These are phyloP conservation scores for Athalia rosae DNA, from an alignment of 2,888 invertebrate species.

Conservation along the genomic window DNA sequence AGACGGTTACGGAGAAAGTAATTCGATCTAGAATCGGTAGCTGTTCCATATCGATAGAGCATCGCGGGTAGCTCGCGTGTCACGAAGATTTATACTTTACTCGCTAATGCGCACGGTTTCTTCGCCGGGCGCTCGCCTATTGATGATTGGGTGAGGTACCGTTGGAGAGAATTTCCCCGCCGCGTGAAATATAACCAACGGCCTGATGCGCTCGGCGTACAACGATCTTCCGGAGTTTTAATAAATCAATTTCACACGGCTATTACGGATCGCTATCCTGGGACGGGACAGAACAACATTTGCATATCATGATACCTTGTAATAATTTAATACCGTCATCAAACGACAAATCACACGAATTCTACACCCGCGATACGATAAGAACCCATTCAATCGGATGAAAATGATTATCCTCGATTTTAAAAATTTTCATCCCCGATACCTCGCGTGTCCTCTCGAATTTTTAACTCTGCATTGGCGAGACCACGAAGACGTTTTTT, in stretches of 20 bases:
- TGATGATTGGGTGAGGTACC: slow-evolving; percentile 37
- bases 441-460: slow-evolving; percentile 36
- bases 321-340: not conserved
- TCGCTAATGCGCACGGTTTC: slow-evolving; percentile 43
- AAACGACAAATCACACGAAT: slow-evolving; percentile 20
- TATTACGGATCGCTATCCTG: slow-evolving; percentile 21
- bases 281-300: not conserved
- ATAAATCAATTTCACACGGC: slow-evolving; percentile 40
- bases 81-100: slow-evolving; percentile 43
- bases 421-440: not conserved
- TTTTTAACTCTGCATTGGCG: slow-evolving; percentile 17
- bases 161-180: slow-evolving; percentile 34
- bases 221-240: slow-evolving; percentile 40
- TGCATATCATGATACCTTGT: not conserved
- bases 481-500: slow-evolving; percentile 60
- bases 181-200: slow-evolving; percentile 24
- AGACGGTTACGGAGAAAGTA: slow-evolving; percentile 44
- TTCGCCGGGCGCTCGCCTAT: slow-evolving; percentile 11
- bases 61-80: slow-evolving; percentile 43
- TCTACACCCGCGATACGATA: not conserved
- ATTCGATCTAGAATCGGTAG: slow-evolving; percentile 45
- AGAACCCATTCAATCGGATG: not conserved
- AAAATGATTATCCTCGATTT: not conserved
- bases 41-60: slow-evolving; percentile 33
- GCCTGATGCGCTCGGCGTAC: not conserved